Base-by-base conservation (phyloP, 2,113 vertebrate species). In the western clawed frog (Xenopus tropicalis) region DNA sequence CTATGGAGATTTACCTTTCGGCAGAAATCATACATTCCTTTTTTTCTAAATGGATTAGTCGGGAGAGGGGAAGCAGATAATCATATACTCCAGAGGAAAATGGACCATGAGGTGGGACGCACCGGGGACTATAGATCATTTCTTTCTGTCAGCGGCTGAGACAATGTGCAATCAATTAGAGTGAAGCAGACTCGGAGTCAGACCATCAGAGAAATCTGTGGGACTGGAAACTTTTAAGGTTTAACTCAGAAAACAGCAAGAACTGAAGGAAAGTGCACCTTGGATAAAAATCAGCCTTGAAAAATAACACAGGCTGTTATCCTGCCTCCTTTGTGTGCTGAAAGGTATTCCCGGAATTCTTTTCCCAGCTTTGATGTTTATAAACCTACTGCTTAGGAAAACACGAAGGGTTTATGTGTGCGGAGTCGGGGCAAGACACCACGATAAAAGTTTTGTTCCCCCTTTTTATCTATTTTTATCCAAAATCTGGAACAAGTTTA, bases 281-380 rank as follows among this genome's bases (percentile, higher is more conserved):
- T 43, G 20, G 12, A 11, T 46, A 24, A 29, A 19, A 11, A 22
- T 17, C 43, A 25, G 65, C 21, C 56, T 61, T 37, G 61, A 37
- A 24, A 74, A 74, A 68, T 52, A 68, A 74, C 56, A 68, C 1
- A 13, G 42, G 46, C 14, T 69, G 46, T 69, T 69, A 62, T 69
- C 57, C 20, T 69, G 61, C 52, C 66, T 75, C 20, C 52, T 61
- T 46, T 46, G 67, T 24, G 54, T 46, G 14, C 25, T 11, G 19
- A 23, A 69, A 75, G 58, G 65, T 62, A 75, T 75, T 75, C 24
- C 58, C 56, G 66, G 73, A 75, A 69, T 69, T 69, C 69, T 69
- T 75, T 69, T 57, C 25, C 17, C 46, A 69, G 69, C 73, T 75
- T 75, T 75, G 73, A 75, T 75, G 66, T 75, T 54, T 42, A 51